Evolutionary conservation across 2,113 vertebrate species (phyloP), one percentile per base, ranked within the genome.

Genomic region (Seriola dumerili): DNA sequence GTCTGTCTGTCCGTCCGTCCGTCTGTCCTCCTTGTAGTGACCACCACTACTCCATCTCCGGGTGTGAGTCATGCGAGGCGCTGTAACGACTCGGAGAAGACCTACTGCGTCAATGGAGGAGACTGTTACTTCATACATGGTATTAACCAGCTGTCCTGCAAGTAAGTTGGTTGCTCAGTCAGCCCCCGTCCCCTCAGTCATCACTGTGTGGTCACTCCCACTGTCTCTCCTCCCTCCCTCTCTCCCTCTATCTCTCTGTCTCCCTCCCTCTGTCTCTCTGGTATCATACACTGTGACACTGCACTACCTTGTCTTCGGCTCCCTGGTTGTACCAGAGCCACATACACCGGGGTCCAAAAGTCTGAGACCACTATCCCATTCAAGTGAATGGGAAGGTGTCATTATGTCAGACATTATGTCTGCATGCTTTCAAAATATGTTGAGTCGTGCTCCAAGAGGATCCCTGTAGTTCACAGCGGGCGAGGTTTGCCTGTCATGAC

Each of bases 71-170:
- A 98, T 0, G 96, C 96, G 44, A 95, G 97, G 91, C 97, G 97
- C 94, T 99, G 98, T 95, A 99, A 99, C 25, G 97, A 99, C 87
- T 96, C 98, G 3, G 97, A 98, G 93, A 99, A 97, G 93, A 95
- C 97, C 76, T 97, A 98, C 88, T 99, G 98, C 82, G 97, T 97
- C 89, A 99, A 99, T 59, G 98, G 98, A 83, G 98, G 98, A 54
- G 97, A 99, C 94, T 99, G 98, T 96, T 99, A 98, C 96, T 98
- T 99, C 96, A 97, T 99, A 85, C 98, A 98, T 84, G 98, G 97
- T 95, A 97, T 99, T 94, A 99, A 99, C 94, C 97, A 99, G 94
- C 96, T 98, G 85, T 97, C 96, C 91, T 99, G 98, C 97, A 98
- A 98, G 98, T 99, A 97, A 99, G 97, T 97, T 23, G 4, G 52